Conservation (phyloP, 2,113 vertebrate species). For the Vicugna pacos region DNA sequence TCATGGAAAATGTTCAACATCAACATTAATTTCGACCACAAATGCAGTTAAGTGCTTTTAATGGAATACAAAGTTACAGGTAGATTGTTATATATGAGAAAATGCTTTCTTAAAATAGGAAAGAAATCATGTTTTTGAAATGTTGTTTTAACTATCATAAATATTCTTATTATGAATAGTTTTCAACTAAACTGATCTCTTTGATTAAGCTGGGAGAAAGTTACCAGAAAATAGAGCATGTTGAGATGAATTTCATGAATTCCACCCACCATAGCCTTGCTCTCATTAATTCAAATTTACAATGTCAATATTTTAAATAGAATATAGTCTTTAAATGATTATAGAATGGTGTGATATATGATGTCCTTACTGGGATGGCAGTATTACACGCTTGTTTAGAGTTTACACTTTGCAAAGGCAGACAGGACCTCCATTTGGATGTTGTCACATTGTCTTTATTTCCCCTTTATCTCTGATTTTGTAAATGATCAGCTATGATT, state of each 20-base stretch:
- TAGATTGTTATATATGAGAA: slow-evolving; percentile 65
- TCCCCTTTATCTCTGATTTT: not conserved
- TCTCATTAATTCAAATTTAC: not conserved
- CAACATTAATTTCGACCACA: slow-evolving; percentile 73
- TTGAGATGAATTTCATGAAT: not conserved
- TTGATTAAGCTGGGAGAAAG: not conserved
- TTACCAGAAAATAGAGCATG: not conserved
- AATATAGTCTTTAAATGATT: not conserved
- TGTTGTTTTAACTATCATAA: slow-evolving; percentile 36
- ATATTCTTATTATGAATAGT: slow-evolving; percentile 52
- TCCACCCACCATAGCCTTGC: not conserved
- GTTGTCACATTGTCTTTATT: not conserved
- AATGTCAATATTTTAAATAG: slow-evolving; percentile 9
- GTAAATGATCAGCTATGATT: not conserved
- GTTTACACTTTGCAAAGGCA: not conserved
- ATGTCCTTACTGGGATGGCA: not conserved
- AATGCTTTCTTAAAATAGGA: slow-evolving; percentile 69
- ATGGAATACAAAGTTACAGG: slow-evolving; percentile 55
- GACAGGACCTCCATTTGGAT: not conserved
- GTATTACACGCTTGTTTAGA: not conserved
- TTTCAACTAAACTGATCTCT: not conserved
- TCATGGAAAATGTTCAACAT: slow-evolving; percentile 84
- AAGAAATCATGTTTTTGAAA: slow-evolving; percentile 39
- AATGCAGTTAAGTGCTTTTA: slow-evolving; percentile 74
- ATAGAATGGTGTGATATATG: not conserved